These are phyloP conservation scores for Nemapogon koenigi DNA, from an alignment of 2,888 invertebrate species.

Conservation along the genomic window DNA sequence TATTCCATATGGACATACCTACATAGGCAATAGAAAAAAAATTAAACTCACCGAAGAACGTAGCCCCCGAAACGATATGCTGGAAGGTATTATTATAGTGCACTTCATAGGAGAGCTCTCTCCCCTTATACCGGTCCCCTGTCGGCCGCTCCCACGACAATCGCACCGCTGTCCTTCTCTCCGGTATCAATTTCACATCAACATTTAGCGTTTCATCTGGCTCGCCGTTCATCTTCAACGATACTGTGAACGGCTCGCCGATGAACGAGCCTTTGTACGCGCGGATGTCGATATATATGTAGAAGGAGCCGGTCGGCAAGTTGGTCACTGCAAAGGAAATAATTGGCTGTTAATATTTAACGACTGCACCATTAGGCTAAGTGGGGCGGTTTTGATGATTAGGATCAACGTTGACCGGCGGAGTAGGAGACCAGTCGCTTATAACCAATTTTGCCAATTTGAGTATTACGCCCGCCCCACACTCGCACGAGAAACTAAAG, in stretches of 20 bases:
- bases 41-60: constrained; percentile 9
- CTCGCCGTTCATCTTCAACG: constrained; percentile 49
- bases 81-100: constrained; percentile 58
- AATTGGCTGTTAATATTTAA: background rate
- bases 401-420: too few species aligned
- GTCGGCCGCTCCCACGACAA: constrained; percentile 72
- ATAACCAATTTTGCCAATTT: too few species aligned
- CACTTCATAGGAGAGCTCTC: constrained; percentile 68
- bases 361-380: too few species aligned
- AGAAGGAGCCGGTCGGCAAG: constrained; percentile 55
- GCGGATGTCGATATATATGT: constrained; percentile 62
- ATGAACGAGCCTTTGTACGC: constrained; percentile 65
- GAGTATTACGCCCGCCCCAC: too few species aligned
- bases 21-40: too few species aligned
- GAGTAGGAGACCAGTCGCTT: too few species aligned
- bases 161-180: constrained; percentile 67
- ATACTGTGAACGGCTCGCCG: constrained; percentile 58
- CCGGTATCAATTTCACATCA: constrained; percentile 54
- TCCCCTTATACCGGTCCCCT: constrained; percentile 49
- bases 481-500: too few species aligned
- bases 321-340: constrained; percentile 44
- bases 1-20: too few species aligned
- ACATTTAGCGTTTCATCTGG: constrained; percentile 58
- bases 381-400: too few species aligned
- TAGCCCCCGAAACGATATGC: constrained; percentile 4